Evolutionary conservation across 2,113 vertebrate genomes (phyloP), one percentile per base, ranked within the genome.

Genomic region (Mustela lutreola): DNA sequence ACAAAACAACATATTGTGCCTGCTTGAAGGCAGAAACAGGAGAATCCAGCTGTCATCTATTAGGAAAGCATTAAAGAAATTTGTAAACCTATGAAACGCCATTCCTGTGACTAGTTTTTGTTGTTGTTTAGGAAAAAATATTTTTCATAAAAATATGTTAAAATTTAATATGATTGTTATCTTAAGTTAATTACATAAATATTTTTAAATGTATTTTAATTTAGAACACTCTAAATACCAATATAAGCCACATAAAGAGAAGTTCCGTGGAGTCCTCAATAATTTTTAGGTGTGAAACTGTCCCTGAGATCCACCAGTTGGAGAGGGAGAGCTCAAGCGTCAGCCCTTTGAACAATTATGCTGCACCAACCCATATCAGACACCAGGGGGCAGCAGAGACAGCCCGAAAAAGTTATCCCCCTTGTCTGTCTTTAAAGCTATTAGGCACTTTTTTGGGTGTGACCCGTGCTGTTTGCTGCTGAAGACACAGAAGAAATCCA

Each of bases 331-430:
- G 2, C 33, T 16, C 22, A 7, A 18, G 10, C 2, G 7, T 80
- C 48, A 39, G 11, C 0, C 5, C 9, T 75, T 70, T 18, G 36
- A 24, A 48, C 16, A 48, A 56, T 53, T 70, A 75, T 76, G 31
- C 63, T 67, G 63, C 71, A 90, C 42, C 76, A 90, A 67, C 63
- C 58, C 90, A 28, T 11, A 6, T 48, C 5, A 21, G n/a, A 12
- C 98, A 97, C 94, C 81, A 98, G 97, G 58, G 45, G 97, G 96
- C 93, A 88, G 97, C 94, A 98, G 94, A 97, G 84, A 94, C 76
- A 82, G 84, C 11, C 76, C 85, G 87, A 97, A 73, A 76, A 86
- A 48, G 33, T 73, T 5, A 11, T 56, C 12, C 4, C 6, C 4
- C 22, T 4, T 2, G 45, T 24, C 31, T 62, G 53, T 39, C 67